Evolutionary conservation across 2,113 vertebrate species (phyloP), one percentile per base, ranked within the genome.

Genomic region (Regulus satrapa): DNA sequence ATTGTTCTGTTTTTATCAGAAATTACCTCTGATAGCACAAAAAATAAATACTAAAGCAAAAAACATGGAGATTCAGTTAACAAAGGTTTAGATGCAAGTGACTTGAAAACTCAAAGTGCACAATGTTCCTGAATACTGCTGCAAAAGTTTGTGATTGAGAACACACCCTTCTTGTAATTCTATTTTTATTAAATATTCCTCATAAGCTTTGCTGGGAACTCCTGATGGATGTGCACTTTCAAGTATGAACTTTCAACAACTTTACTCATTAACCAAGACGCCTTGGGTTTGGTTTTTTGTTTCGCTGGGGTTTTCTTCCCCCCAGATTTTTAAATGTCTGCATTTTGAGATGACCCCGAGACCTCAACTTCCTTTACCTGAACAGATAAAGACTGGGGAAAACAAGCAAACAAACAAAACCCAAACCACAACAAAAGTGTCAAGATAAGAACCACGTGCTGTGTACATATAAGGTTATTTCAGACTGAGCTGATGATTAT

Each of bases 261-360:
- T 81, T 38, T 9, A 80, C 15, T 71, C 14, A 40, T 62, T 61
- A 87, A 73, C 17, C 78, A 87, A 87, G 36, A 32, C 0, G 9
- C 26, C 63, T 77, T 63, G 23, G 31, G 14, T 55, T 69, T 69
- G 29, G 1, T 7, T 66, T 26, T 61, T 34, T 34, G n/a, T 54
- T 68, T 54, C 54, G 40, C 16, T 55, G 18, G 18, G 10, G 1
- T 1, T 25, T 69, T 23, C 41, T n/a, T 0, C 16, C 6, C 6
- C 15, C 18, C 40, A 28, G 21, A 51, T 87, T 84, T 89, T 87
- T 24, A 51, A 5, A 82, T 32, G 13, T 18, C 43, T 81, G 32
- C 24, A 69, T 71, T 85, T 76, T 54, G 80, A 87, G 51, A 86
- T 46, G 68, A 95, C n/a, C 49, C 7, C 32, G 28, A 85, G 76